Evolutionary conservation across 2,797 vertebrate genomes (phyloP), one percentile per base, ranked within the genome.

Genomic region (Salmo trutta): DNA sequence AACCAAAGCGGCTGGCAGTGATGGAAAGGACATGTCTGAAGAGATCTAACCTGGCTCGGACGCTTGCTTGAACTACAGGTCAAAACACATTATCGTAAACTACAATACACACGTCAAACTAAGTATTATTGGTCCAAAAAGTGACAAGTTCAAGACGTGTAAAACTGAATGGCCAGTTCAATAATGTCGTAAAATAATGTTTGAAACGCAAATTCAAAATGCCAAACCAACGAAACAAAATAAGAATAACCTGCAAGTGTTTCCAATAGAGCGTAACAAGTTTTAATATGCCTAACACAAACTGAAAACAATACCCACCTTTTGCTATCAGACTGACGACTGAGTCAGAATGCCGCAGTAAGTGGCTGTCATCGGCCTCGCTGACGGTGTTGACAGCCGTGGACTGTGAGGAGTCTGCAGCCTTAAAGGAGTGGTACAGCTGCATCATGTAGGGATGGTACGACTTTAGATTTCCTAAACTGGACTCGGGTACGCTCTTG

Each of bases 361-460:
- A 79, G 4, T 70, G 79, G 68, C 77, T 81, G 78, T 87, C 90
- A 15, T 78, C 78, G 67, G 73, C 54, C 19, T 10, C 41, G 2
- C 41, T 14, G 10, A 47, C 41, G 10, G 41, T 2, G 41, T 47
- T 47, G 41, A 47, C 41, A 47, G 41, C 41, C 41, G 41, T 47
- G 41, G 41, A 47, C 10, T 12, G 41, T 47, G 41, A 47, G 41
- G 41, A 47, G 41, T 47, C 41, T 47, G 83, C 77, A 0, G 71
- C 70, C 76, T 64, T 88, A 81, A 94, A 92, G 73, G 94, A 85
- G 77, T 91, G 92, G 82, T 96, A 96, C 62, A 96, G 91, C 85
- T 96, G 95, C 95, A 97, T 94, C 96, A 97, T 96, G 90, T 95
- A 96, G 41, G 56, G 81, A 33, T 84, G 84, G 73, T 53, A 73